Percentiles rank a stretch among this genome's conserved stretches.
These are phyloP conservation scores for Andrena fulva DNA, from an alignment of 2,888 invertebrate species.

Conservation along the genomic window DNA sequence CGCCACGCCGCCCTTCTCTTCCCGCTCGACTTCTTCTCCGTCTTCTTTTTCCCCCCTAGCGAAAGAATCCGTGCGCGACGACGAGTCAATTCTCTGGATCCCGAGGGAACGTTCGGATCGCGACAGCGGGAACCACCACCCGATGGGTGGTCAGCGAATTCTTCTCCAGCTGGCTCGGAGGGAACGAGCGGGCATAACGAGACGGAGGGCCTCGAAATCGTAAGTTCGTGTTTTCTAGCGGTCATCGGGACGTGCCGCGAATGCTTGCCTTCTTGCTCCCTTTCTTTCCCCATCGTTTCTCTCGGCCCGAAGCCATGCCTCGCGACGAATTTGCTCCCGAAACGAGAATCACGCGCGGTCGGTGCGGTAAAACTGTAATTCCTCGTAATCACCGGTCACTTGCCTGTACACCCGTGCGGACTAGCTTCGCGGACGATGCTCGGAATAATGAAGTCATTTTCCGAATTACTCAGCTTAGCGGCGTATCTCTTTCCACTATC, in stretches of 20 bases:
- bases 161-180: constrained; percentile 35
- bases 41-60: constrained; percentile 43
- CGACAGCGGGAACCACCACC: constrained; percentile 56
- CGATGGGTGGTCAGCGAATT: constrained; percentile 74
- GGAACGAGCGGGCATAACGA: constrained; percentile 32
- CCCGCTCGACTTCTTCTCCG: constrained; percentile 17
- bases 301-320: not conserved
- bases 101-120: constrained; percentile 60
- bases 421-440: constrained; percentile 25
- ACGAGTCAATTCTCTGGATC: constrained; percentile 83
- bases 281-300: not conserved
- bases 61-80: constrained; percentile 75
- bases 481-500: constrained; percentile 48
- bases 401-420: not conserved
- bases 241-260: constrained; percentile 39
- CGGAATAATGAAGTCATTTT: constrained; percentile 38
- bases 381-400: not conserved
- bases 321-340: not conserved
- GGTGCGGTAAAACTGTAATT: not conserved
- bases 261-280: constrained; percentile 21
- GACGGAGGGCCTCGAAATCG: constrained; percentile 23
- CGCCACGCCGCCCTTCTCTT: constrained; percentile 63
- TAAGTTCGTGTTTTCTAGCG: constrained; percentile 24
- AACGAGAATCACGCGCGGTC: not conserved
- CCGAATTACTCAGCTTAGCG: constrained; percentile 34